These are phyloP conservation scores for Macropus fuliginosus DNA, from an alignment of 2,797 vertebrate genomes.

Conservation along the genomic window DNA sequence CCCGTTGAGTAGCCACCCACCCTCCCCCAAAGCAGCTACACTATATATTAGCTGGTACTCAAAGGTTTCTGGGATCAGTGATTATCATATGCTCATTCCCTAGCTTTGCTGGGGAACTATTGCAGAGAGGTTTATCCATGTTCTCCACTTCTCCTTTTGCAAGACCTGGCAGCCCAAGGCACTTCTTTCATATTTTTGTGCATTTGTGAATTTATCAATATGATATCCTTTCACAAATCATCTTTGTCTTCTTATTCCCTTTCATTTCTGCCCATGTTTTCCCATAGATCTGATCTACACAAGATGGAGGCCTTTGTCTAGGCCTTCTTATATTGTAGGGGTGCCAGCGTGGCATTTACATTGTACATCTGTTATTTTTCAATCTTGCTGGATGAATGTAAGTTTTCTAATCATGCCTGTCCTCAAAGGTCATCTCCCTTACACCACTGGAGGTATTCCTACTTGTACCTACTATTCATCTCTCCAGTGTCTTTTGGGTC, in stretches of 20 bases:
- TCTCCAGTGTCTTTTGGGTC: not conserved
- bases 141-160: not conserved
- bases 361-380: not conserved
- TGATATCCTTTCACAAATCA: not conserved
- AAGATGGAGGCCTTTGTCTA: not conserved
- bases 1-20: not conserved
- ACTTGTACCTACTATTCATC: not conserved
- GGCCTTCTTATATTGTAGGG: not conserved
- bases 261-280: not conserved
- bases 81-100: not conserved
- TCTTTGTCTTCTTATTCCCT: not conserved
- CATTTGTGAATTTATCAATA: not conserved
- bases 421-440: not conserved
- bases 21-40: not conserved
- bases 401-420: not conserved
- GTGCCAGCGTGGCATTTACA: not conserved
- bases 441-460: not conserved
- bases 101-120: not conserved
- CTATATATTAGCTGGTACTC: not conserved
- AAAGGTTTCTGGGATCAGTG: not conserved
- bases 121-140: not conserved
- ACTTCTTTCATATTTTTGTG: not conserved
- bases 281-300: not conserved
- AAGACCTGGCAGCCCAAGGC: not conserved
- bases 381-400: not conserved